Conservation (phyloP, 2,113 vertebrate species). For the Thamnaconus septentrionalis region DNA sequence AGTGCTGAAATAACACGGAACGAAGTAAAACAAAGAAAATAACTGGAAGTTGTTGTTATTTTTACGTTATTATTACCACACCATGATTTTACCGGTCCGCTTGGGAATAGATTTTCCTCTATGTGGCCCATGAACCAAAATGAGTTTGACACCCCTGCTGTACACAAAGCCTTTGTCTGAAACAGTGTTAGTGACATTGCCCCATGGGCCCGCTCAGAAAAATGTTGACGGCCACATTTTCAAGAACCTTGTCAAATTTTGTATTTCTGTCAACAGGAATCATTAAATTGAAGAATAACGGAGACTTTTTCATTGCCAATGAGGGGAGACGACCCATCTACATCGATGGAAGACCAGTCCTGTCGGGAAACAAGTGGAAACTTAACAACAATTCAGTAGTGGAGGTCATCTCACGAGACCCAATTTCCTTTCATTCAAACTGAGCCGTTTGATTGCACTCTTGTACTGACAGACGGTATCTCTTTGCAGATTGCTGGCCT, state of each 20-base stretch:
- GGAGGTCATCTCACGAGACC: slow-evolving; percentile 76
- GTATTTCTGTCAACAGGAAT: slow-evolving; percentile 75
- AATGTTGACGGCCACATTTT: too few species aligned
- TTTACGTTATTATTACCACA: too few species aligned
- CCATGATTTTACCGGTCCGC: too few species aligned
- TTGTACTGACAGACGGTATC: background rate
- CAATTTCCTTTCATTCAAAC: background rate
- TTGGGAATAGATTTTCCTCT: too few species aligned
- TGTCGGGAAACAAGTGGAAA: slow-evolving; percentile 94
- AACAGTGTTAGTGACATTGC: too few species aligned
- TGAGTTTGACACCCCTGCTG: too few species aligned
- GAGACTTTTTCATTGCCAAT: slow-evolving; percentile 94
- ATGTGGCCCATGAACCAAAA: too few species aligned
- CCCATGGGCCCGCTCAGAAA: too few species aligned
- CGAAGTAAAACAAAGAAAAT: too few species aligned
- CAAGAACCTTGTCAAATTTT: background rate
- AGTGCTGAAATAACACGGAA: too few species aligned
- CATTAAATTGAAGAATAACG: slow-evolving; percentile 95
- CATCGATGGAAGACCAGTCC: slow-evolving; percentile 90
- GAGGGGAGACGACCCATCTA: slow-evolving; percentile 93
- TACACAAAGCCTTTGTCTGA: too few species aligned
- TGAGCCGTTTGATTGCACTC: background rate
- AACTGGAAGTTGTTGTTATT: too few species aligned
- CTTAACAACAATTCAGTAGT: slow-evolving; percentile 96
- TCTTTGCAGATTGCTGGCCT: slow-evolving; percentile 87